Percentiles rank a stretch among this genome's conserved stretches.
Evolutionary conservation across 1,140 invertebrate genomes (phyloP).

Genomic region (Pentalonia nigronervosa): DNA sequence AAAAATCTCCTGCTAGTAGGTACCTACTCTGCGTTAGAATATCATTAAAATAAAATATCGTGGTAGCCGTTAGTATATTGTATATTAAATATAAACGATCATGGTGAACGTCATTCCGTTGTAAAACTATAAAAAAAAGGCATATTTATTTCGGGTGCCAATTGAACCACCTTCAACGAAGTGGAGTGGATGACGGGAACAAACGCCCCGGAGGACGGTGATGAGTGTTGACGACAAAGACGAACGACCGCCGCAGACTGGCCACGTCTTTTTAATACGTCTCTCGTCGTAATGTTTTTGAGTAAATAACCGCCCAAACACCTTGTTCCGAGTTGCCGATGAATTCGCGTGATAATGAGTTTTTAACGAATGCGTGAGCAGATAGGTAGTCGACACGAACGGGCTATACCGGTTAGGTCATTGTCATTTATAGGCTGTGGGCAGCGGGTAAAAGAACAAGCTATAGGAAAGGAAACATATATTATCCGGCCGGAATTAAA

Average conservation of each 20-base stretch:
- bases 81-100: neutral
- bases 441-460: neutral
- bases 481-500: neutral
- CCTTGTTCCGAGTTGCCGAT: neutral
- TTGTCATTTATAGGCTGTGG: neutral
- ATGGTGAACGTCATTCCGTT: neutral
- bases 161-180: neutral
- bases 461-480: neutral
- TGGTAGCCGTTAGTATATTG: neutral
- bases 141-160: constrained; percentile 2
- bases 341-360: neutral
- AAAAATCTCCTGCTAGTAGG: neutral
- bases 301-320: neutral
- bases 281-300: neutral
- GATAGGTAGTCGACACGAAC: neutral
- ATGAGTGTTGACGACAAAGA: neutral
- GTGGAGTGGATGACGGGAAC: neutral
- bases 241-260: neutral
- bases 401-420: neutral
- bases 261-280: neutral
- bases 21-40: neutral
- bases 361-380: neutral
- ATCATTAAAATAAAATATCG: neutral
- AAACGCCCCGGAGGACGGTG: neutral
- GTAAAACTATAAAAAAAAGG: neutral